Evolutionary conservation across 2,113 vertebrate genomes (phyloP).

Genomic region (Hippoglossus stenolepis): DNA sequence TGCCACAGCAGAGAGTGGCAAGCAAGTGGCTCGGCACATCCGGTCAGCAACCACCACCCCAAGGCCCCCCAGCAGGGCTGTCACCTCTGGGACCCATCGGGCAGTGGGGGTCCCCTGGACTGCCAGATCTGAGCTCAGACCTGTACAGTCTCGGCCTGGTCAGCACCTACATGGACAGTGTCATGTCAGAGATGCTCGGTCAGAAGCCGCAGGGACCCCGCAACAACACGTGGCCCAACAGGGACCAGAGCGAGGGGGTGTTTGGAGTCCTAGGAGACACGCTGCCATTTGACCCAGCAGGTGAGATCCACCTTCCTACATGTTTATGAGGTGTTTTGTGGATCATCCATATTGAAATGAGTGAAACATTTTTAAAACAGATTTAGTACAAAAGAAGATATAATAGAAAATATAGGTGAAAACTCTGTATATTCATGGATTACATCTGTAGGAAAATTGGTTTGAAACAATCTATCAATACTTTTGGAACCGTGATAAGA

Average conservation of each 20-base stretch:
- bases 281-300: conserved; percentile 97
- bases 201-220: conserved; percentile 96
- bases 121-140: conserved; percentile 94
- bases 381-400: background rate
- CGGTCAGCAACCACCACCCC: conserved; percentile 83
- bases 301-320: conserved; percentile 70
- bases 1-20: conserved; percentile 82
- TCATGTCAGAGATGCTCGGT: conserved; percentile 97
- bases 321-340: background rate
- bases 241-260: conserved; percentile 94
- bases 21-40: conserved; percentile 90
- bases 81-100: conserved; percentile 88
- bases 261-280: conserved; percentile 95
- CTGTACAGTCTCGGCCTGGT: conserved; percentile 97
- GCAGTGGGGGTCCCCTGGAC: conserved; percentile 90
- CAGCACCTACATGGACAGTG: conserved; percentile 97
- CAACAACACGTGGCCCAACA: conserved; percentile 99
- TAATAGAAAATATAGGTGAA: background rate
- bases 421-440: background rate
- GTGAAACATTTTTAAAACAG: background rate
- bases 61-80: conserved; percentile 86
- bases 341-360: background rate
- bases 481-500: no score
- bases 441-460: background rate
- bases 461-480: background rate